Conservation (phyloP, 2,797 vertebrate species). For the Sciurus vulgaris region DNA sequence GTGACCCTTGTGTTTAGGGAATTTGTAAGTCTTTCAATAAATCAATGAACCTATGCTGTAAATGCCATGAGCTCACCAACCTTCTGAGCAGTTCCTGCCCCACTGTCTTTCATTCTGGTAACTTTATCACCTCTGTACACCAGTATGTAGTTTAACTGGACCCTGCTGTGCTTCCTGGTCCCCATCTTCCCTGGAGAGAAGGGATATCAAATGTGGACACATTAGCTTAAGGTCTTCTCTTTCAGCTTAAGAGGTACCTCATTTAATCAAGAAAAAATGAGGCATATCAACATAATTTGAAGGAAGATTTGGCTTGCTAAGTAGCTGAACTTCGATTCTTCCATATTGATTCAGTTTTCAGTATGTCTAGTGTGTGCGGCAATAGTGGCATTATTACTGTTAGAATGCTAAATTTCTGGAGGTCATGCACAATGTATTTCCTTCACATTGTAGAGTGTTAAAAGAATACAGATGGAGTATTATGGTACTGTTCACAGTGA, state of each 20-base stretch:
- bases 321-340: neutral
- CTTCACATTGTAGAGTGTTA: neutral
- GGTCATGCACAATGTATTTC: neutral
- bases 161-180: neutral
- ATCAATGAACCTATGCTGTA: neutral
- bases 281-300: neutral
- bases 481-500: fast-evolving
- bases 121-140: neutral
- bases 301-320: slow-evolving; percentile 7
- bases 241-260: neutral
- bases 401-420: neutral
- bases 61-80: neutral
- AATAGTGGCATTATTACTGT: neutral
- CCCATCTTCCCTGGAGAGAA: neutral
- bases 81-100: neutral
- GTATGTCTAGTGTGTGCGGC: neutral
- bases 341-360: neutral
- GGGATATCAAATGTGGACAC: neutral
- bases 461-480: neutral
- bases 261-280: neutral
- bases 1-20: neutral
- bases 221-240: neutral
- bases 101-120: neutral
- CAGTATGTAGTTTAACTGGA: neutral
- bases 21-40: slow-evolving; percentile 32